A percentile compares a stretch with the other conserved stretches of the same genome.
Conservation (phyloP, 2,797 vertebrate species). For the Catostomus latipinnis region DNA sequence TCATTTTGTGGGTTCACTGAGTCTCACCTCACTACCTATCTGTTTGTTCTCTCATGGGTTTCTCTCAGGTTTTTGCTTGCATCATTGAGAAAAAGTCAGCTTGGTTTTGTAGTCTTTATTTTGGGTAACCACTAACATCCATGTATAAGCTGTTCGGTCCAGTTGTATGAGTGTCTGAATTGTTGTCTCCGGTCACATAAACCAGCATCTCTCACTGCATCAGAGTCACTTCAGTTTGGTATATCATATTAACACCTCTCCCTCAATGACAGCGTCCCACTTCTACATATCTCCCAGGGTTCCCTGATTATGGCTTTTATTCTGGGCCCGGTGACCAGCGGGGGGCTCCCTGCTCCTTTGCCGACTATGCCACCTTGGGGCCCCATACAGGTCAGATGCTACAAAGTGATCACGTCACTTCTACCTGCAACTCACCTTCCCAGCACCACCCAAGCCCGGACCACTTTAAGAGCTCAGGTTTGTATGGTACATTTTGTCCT, state of each 20-base stretch:
- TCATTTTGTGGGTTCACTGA: conserved; percentile 69
- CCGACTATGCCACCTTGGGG: conserved; percentile 89
- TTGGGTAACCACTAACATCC: conserved; percentile 1
- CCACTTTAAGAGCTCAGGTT: conserved; percentile 88
- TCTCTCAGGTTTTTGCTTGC: background rate
- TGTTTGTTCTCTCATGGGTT: background rate
- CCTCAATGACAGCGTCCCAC: conserved; percentile 81
- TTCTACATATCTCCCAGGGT: conserved; percentile 81
- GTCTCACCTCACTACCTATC: conserved; percentile 54
- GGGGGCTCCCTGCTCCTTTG: conserved; percentile 87
- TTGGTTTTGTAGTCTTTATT: background rate
- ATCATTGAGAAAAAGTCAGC: background rate
- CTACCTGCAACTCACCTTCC: conserved; percentile 83
- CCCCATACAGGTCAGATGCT: conserved; percentile 89
- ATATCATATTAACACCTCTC: conserved; percentile 70
- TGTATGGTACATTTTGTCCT: conserved; percentile 77
- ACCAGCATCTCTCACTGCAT: conserved; percentile 19
- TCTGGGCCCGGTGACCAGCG: conserved; percentile 88
- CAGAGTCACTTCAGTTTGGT: conserved; percentile 55
- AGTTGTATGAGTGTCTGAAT: background rate
- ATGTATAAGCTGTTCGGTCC: background rate
- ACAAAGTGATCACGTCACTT: conserved; percentile 88
- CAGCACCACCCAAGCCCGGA: conserved; percentile 87
- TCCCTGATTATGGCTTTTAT: conserved; percentile 90
- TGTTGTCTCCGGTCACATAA: conserved; percentile 21